Evolutionary conservation across 2,797 vertebrate genomes (phyloP), one percentile per base, ranked within the genome.

Genomic region (Danio tinwini): DNA sequence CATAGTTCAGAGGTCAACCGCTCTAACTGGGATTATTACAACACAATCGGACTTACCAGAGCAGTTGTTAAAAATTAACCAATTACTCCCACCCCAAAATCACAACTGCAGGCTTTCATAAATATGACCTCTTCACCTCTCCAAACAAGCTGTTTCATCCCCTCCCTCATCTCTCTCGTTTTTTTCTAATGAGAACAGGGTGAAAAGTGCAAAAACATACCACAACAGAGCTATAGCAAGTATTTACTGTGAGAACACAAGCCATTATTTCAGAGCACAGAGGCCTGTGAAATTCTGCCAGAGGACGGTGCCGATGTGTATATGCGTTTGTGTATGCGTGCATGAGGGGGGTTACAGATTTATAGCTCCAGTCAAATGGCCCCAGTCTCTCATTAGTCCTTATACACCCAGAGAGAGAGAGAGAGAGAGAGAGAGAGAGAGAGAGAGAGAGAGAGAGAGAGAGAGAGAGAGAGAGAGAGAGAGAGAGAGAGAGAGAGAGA

Each of bases 311-410:
- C 71, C 74, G 17, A 49, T 83, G 65, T 82, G 69, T 80, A 71
- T 65, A 71, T 79, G 63, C 52, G 39, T 55, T 65, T 73, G 62
- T 70, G 78, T 62, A 62, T 61, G 69, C 7, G 68, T 75, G 74
- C 16, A 59, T 14, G 52, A 77, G 79, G 74, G 71, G 70, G 76
- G 74, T 86, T 68, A 8, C 78, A 89, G 88, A 91, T 92, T 89
- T 90, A 89, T 82, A 76, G 80, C 83, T 29, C 29, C 45, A 89
- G 83, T 86, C 63, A 81, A 90, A 86, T 82, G 82, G 84, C 82
- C 81, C 86, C 84, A 85, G 87, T 68, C 86, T 84, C 89, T 91
- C 89, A 89, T 92, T 91, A 90, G 88, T 84, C 84, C 52, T 84
- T 69, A 82, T 16, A 83, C 84, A 78, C 16, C 67, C 45, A 80